Conservation (phyloP, 1,140 invertebrate genomes). For the Lamellibrachia luymesi region DNA sequence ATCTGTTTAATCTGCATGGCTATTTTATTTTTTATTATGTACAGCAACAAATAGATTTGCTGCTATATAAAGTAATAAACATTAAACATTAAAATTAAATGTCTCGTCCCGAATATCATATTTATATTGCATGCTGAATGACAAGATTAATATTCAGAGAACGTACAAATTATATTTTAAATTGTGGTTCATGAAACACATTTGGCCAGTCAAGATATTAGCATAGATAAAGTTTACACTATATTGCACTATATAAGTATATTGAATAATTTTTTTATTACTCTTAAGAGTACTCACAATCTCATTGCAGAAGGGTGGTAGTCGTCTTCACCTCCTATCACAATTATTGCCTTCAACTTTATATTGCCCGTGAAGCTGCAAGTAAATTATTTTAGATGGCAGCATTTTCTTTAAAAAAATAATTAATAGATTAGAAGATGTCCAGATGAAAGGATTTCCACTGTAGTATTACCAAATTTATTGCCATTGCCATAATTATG, state of each 20-base stretch:
- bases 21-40: too few species aligned
- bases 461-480: too few species aligned
- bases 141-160: not conserved
- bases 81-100: not conserved
- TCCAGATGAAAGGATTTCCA: not conserved
- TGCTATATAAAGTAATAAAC: too few species aligned
- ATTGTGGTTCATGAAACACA: too few species aligned
- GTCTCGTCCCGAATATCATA: not conserved
- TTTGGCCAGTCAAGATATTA: not conserved
- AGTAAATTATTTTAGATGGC: conserved; percentile 28
- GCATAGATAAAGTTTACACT: not conserved
- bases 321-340: conserved; percentile 82
- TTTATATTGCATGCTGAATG: not conserved
- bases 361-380: conserved; percentile 86
- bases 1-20: too few species aligned
- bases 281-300: conserved; percentile 68
- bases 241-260: not conserved
- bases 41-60: too few species aligned
- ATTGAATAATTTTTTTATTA: not conserved
- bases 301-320: conserved; percentile 80
- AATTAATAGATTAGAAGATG: not conserved
- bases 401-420: not conserved
- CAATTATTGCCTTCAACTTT: conserved; percentile 89
- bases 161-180: too few species aligned
- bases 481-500: not conserved